Evolutionary conservation across 2,113 vertebrate genomes (phyloP), one percentile per base, ranked within the genome.

Genomic region (Nymphicus hollandicus): DNA sequence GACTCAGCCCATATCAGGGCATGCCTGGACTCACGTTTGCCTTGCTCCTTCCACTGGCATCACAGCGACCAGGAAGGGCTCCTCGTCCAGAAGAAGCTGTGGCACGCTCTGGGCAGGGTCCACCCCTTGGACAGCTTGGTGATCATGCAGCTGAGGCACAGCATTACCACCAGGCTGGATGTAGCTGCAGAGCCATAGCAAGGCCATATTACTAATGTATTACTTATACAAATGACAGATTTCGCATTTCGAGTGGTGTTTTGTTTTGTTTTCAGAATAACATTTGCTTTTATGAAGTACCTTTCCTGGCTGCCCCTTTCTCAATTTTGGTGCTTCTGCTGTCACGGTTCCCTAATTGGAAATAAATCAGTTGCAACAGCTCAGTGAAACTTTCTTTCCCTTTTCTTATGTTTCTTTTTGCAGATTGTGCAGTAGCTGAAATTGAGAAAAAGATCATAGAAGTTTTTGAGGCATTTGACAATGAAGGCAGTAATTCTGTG

Each of bases 391-490:
- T 79, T 97, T 95, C 4, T 72, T 95, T 93, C 29, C 88, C 25
- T 77, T 93, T 95, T 95, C 80, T 96, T 91, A 8, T 76, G 49
- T 95, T 97, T 71, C 95, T 50, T 97, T 97, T 97, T 97, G 53
- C 97, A 99, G 99, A 98, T 80, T 11, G 8, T 3, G 3, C 44
- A 16, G 50, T 98, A 86, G 94, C 97, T 90, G 98, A 98, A n/a
- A 78, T 98, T 56, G 98, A 99, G 61, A 98, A 97, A 96, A 99
- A 97, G 96, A 98, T 99, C 92, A 98, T 49, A 65, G 97, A 98
- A 9, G 98, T 99, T 47, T 99, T 99, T 98, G 97, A 99, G 77
- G 97, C 98, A 17, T 99, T 99, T 98, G 99, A 99, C 97, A 98
- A 98, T 39, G 97, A 99, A 69, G 86, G 81, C 5, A 98, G 98